Conservation (phyloP, 2,888 invertebrate genomes). For the Galeopsomyia nigrocyanea region DNA sequence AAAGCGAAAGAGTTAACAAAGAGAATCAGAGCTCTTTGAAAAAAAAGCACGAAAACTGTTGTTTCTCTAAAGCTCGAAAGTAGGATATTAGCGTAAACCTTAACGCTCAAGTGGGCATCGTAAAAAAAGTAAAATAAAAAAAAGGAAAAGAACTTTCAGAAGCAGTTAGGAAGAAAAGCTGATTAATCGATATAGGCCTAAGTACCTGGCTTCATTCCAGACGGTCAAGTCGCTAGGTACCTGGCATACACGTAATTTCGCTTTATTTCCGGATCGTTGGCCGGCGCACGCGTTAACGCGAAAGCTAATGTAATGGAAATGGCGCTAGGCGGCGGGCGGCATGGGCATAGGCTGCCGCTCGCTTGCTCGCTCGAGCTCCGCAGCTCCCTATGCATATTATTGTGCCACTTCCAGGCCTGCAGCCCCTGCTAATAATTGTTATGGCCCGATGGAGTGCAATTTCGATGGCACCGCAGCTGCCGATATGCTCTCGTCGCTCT, state of each 20-base stretch:
- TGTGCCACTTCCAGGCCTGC: constrained; percentile 58
- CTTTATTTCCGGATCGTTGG: constrained; percentile 47
- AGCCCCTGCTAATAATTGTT: constrained; percentile 62
- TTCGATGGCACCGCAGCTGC: constrained; percentile 28
- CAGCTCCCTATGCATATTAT: constrained; percentile 63
- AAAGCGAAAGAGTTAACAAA: constrained; percentile 1
- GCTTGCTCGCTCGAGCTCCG: background rate
- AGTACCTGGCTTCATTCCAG: constrained; percentile 38
- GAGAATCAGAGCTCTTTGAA: no score
- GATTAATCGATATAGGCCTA: no score
- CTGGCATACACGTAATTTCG: constrained; percentile 27
- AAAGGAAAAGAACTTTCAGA: no score
- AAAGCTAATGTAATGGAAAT: constrained; percentile 65
- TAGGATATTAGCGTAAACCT: no score
- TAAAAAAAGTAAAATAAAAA: no score
- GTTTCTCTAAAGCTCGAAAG: no score
- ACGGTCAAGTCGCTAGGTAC: constrained; percentile 36
- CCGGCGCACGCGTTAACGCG: constrained; percentile 55
- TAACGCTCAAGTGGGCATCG: no score
- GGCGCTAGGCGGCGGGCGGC: constrained; percentile 40
- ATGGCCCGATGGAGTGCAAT: constrained; percentile 57
- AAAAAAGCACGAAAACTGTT: no score
- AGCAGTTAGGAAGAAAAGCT: no score
- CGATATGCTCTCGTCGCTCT: no score
- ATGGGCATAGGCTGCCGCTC: constrained; percentile 34